These are phyloP conservation scores for Zosterops japonicus DNA, from an alignment of 2,113 vertebrate genomes.

Conservation along the genomic window DNA sequence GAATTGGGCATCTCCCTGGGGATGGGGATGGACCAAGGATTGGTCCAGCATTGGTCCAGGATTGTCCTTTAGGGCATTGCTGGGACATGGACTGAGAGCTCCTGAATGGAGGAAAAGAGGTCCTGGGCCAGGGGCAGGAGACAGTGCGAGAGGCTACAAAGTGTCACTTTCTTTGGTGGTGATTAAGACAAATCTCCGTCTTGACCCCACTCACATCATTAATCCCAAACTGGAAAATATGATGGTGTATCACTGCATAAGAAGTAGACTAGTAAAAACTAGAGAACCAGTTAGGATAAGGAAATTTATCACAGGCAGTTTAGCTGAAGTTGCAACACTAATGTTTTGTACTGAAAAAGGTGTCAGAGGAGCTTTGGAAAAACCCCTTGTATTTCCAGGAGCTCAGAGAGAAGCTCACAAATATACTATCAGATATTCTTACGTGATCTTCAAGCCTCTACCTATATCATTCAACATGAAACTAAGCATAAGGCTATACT, in stretches of 20 bases:
- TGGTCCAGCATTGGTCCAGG: not conserved
- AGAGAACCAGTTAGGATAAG: not conserved
- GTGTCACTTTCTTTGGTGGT: not conserved
- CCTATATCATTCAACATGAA: not conserved
- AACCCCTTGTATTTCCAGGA: not conserved
- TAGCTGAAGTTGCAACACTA: not conserved
- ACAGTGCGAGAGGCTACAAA: not conserved
- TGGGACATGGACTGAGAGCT: not conserved
- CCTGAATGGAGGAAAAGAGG: accelerated
- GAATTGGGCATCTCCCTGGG: not conserved
- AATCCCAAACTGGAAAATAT: not conserved
- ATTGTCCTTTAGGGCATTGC: accelerated
- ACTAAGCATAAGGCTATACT: not conserved
- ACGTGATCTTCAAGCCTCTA: not conserved
- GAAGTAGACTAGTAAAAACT: not conserved
- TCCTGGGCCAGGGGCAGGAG: not conserved
- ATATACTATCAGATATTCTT: not conserved
- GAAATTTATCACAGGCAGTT: not conserved
- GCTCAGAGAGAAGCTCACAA: not conserved
- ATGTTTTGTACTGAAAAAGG: not conserved
- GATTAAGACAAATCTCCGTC: not conserved
- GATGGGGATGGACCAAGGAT: accelerated
- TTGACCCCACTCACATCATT: not conserved
- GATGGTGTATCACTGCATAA: not conserved
- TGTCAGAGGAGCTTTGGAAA: not conserved